Evolutionary conservation across 2,113 vertebrate species (phyloP).

Genomic region (Amblyornis subalaris): DNA sequence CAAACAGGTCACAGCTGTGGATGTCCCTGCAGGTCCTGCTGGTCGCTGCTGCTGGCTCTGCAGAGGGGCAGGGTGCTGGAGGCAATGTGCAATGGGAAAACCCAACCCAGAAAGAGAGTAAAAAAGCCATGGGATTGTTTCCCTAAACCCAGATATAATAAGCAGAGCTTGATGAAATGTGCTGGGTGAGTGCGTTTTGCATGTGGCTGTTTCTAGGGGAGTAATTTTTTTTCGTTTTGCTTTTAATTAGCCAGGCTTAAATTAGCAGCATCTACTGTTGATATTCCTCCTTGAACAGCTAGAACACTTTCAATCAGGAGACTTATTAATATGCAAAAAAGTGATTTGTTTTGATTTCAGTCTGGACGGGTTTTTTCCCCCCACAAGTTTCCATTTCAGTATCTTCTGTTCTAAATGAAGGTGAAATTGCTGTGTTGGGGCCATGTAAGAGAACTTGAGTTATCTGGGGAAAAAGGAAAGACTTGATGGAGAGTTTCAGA

Average conservation of each 20-base stretch:
- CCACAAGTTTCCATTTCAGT: conserved; percentile 24
- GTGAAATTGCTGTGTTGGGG: not conserved
- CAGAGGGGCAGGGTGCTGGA: not conserved
- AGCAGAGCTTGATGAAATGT: not conserved
- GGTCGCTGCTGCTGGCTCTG: not conserved
- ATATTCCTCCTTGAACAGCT: conserved; percentile 59
- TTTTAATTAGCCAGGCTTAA: conserved; percentile 71
- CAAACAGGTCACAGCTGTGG: not conserved
- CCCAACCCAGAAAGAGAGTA: not conserved
- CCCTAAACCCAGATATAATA: not conserved
- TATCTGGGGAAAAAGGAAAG: conserved; percentile 12
- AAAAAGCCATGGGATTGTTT: not conserved
- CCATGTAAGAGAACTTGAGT: not conserved
- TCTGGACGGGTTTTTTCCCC: not conserved
- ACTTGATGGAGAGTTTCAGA: not conserved
- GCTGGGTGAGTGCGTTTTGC: not conserved
- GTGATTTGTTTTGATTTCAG: conserved; percentile 70
- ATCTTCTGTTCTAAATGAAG: conserved; percentile 31
- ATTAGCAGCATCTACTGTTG: conserved; percentile 71
- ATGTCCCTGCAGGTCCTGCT: not conserved
- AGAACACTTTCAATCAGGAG: conserved; percentile 67
- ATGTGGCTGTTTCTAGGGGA: conserved; percentile 37
- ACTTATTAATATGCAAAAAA: conserved; percentile 71
- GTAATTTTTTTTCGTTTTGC: not conserved
- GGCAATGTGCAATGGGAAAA: accelerated